Evolutionary conservation across 2,113 vertebrate genomes (phyloP).

Genomic region (Xyliphius kryptos): DNA sequence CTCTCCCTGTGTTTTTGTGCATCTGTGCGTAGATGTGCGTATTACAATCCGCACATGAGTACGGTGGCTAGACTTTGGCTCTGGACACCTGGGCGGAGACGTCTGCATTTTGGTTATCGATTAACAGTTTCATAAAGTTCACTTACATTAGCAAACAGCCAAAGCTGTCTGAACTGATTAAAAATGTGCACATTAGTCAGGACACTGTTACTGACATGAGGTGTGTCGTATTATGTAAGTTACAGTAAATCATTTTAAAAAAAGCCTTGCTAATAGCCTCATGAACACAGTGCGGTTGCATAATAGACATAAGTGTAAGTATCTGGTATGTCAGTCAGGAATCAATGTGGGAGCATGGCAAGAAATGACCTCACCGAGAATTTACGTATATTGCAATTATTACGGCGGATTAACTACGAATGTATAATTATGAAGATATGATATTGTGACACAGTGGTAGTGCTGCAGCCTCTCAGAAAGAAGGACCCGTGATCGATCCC

Average conservation of each 20-base stretch:
- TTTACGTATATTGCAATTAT: no score
- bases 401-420: no score
- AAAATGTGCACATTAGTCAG: no score
- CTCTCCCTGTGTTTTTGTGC: slow-evolving; percentile 5
- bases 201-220: not conserved
- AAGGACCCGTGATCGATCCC: no score
- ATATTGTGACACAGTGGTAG: no score
- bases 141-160: not conserved
- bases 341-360: not conserved
- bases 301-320: not conserved
- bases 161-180: no score
- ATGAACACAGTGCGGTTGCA: not conserved
- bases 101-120: slow-evolving; percentile 15
- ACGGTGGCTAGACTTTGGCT: slow-evolving; percentile 24
- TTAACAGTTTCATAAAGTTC: slow-evolving; percentile 13
- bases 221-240: not conserved
- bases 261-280: not conserved
- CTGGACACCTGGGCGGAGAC: not conserved
- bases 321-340: slow-evolving; percentile 1
- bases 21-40: not conserved
- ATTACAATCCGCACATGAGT: no score
- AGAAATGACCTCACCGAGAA: not conserved
- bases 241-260: not conserved
- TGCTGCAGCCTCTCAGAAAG: no score
- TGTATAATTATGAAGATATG: no score